phyloP scores from a whole-genome alignment of 2,888 invertebrate genomes.

The Ophonus ardosiacus region DNA sequence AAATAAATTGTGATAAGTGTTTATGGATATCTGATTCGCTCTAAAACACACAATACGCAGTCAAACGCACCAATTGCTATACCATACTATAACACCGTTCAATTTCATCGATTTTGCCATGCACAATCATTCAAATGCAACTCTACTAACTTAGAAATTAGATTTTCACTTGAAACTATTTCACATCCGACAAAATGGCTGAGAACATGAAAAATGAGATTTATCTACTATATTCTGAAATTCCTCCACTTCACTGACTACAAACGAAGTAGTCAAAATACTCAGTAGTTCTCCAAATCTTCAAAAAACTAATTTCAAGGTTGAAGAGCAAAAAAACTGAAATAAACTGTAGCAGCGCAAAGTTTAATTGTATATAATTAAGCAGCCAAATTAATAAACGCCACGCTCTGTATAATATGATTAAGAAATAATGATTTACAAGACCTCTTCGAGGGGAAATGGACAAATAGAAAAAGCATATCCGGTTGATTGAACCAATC shows the following conservation, averaged over 20 bases:
- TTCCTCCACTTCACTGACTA: not conserved
- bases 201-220: too few relatives aligned
- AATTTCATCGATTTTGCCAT: not conserved
- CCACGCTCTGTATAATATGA: constrained; percentile 11
- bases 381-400: constrained; percentile 22
- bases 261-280: not conserved
- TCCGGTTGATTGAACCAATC: not conserved
- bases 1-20: not conserved
- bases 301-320: not conserved
- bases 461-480: not conserved
- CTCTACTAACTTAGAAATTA: too few relatives aligned
- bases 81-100: not conserved
- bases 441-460: not conserved
- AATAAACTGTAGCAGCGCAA: not conserved
- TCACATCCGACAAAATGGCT: too few relatives aligned
- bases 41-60: not conserved
- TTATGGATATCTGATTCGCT: not conserved
- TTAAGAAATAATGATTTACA: constrained; percentile 31
- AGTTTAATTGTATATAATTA: constrained; percentile 7
- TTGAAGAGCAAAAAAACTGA: not conserved
- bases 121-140: not conserved
- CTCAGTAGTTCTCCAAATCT: not conserved
- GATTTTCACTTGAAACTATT: too few relatives aligned
- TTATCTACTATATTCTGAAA: too few relatives aligned
- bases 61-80: not conserved